phyloP scores from a whole-genome alignment of 2,888 invertebrate species.

The Metacarcinus magister region DNA sequence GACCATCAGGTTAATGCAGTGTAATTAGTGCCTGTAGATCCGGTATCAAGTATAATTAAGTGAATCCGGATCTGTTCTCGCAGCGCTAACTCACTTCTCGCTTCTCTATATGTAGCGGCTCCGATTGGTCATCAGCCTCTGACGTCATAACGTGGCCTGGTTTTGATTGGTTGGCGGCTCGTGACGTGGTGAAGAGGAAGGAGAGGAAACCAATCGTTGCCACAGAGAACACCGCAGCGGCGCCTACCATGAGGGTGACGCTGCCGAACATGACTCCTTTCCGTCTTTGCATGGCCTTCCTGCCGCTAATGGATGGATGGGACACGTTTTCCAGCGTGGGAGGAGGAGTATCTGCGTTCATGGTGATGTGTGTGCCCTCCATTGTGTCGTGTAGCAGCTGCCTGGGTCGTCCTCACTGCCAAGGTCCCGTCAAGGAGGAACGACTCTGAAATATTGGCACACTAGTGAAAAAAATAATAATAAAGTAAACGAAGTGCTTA shows the following conservation, averaged over 20 bases:
- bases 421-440: not conserved
- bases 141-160: not conserved
- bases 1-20: too few species aligned
- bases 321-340: not conserved
- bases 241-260: not conserved
- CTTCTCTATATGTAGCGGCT: not conserved
- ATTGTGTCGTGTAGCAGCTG: not conserved
- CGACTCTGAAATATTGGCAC: not conserved
- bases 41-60: too few species aligned
- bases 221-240: not conserved
- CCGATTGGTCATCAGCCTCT: not conserved
- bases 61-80: too few species aligned
- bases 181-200: not conserved
- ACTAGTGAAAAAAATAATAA: not conserved
- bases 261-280: not conserved
- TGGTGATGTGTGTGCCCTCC: not conserved
- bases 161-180: not conserved
- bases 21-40: too few species aligned
- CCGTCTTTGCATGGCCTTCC: not conserved
- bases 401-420: not conserved
- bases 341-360: not conserved
- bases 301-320: not conserved
- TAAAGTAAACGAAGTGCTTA: too few species aligned
- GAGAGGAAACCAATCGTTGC: not conserved
- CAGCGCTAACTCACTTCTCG: not conserved